These are phyloP conservation scores for Ferrisia virgata DNA, from an alignment of 2,888 invertebrate species.

Conservation along the genomic window DNA sequence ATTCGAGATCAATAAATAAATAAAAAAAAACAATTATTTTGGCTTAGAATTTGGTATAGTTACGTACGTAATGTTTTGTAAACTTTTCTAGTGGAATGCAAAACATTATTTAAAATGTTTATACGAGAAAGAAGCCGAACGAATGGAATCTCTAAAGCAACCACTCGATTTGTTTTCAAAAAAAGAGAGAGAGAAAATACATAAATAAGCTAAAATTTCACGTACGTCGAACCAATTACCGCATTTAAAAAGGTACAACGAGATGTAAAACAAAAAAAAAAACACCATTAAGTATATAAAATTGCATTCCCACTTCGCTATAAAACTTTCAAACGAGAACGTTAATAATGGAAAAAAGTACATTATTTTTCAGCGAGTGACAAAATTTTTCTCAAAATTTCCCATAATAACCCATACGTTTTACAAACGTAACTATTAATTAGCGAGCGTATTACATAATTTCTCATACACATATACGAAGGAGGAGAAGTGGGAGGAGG, in stretches of 20 bases:
- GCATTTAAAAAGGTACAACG: background rate
- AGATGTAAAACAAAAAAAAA: background rate
- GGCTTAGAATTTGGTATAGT: background rate
- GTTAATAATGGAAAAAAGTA: background rate
- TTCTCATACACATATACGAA: background rate
- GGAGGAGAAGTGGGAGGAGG: background rate
- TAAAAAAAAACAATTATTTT: too few species aligned
- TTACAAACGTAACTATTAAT: background rate
- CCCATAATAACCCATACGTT: background rate
- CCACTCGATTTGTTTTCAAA: background rate
- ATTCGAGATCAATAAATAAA: background rate
- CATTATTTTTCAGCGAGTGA: background rate
- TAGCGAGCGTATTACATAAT: conserved; percentile 18
- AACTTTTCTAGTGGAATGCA: background rate
- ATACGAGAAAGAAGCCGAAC: background rate
- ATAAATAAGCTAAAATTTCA: background rate
- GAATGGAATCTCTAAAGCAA: background rate
- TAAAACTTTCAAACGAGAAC: background rate
- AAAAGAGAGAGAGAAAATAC: background rate
- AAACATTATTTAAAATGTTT: background rate
- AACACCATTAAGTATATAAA: background rate
- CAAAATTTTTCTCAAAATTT: conserved; percentile 13
- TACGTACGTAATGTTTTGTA: background rate
- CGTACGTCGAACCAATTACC: background rate
- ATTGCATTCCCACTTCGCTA: background rate